Percentiles rank a stretch among this genome's conserved stretches.
Evolutionary conservation across 1,140 invertebrate genomes (phyloP).

Genomic region (Drosophila funebris): DNA sequence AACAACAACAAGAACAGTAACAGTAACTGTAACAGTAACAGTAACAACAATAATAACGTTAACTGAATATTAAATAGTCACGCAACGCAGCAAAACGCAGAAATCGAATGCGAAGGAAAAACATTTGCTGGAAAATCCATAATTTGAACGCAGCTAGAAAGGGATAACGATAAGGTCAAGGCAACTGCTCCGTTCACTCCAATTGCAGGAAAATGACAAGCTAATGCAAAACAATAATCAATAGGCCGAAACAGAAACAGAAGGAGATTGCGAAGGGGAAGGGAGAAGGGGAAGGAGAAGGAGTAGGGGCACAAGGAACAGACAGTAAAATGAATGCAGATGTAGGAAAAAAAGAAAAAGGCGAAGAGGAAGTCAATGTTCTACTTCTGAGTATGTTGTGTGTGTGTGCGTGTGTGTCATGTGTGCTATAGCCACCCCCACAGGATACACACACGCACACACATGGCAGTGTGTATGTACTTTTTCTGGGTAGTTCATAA

Average conservation of each 20-base stretch:
- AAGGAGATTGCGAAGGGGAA: not conserved
- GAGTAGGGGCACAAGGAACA: not conserved
- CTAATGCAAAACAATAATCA: slow-evolving; percentile 53
- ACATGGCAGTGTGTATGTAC: slow-evolving; percentile 12
- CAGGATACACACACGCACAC: slow-evolving; percentile 10
- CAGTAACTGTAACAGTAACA: slow-evolving; percentile 20
- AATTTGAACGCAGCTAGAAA: slow-evolving; percentile 26
- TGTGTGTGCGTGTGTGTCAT: slow-evolving; percentile 20
- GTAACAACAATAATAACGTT: slow-evolving; percentile 22
- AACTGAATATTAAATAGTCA: slow-evolving; percentile 61
- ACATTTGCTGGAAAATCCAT: slow-evolving; percentile 30
- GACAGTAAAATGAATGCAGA: not conserved
- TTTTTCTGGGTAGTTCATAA: slow-evolving; percentile 58
- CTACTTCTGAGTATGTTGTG: not conserved
- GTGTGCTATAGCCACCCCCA: slow-evolving; percentile 41
- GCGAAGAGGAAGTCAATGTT: slow-evolving; percentile 2
- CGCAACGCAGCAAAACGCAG: slow-evolving; percentile 49
- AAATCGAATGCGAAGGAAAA: slow-evolving; percentile 28
- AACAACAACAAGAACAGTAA: slow-evolving; percentile 19
- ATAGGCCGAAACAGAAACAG: slow-evolving; percentile 25
- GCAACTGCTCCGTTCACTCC: slow-evolving; percentile 23
- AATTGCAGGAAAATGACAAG: slow-evolving; percentile 21
- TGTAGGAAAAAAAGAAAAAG: not conserved
- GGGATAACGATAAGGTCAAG: slow-evolving; percentile 48
- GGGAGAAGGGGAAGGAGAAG: not conserved